Evolutionary conservation across 1,140 invertebrate species (phyloP), one percentile per base, ranked within the genome.

Genomic region (Musca vetustissima): DNA sequence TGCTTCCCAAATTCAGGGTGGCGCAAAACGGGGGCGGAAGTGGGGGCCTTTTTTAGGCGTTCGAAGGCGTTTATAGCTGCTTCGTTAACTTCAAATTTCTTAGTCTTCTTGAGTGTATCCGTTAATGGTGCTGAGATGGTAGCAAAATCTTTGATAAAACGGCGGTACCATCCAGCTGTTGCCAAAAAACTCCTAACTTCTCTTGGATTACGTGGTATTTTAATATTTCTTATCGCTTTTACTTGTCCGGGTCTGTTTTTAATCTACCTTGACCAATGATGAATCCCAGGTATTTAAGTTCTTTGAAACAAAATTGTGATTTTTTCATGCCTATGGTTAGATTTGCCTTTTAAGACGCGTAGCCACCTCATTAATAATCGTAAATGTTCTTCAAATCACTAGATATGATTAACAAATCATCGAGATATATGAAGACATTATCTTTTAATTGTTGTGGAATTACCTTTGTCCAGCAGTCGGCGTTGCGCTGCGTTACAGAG

Each of bases 91-190:
- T 4, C 28, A 8, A 28, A 28, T 28, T 28, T 28, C 28, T 28
- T 28, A 8, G 28, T 4, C 28, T 43, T 43, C 17, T 61, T 28
- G 9, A 43, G 15, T 4, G 22, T 61, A 19, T 61, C 22, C 4
- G 22, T 61, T 3, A 61, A 17, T n/a, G 57, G 57, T 4, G 22
- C 25, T 1, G 57, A 28, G 4, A 61, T 28, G 13, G 24, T 28
- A 4, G 57, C 50, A 11, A 53, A 53, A 14, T 61, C 57, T 28
- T 61, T 61, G n/a, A 61, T 43, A 14, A 61, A 61, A 17, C 22
- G 22, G 14, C 57, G 13, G 32, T 61, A 61, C 32, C 57, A 61
- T 8, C 50, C 50, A 17, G 50, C 50, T 6, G 50, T 53, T 25
- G 22, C 25, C 8, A 61, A 7, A 19, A 61, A 32, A 14, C 57